Percentiles rank a stretch among this genome's conserved stretches.
Evolutionary conservation across 2,888 invertebrate species (phyloP).

Genomic region (Diaprepes abbreviatus): DNA sequence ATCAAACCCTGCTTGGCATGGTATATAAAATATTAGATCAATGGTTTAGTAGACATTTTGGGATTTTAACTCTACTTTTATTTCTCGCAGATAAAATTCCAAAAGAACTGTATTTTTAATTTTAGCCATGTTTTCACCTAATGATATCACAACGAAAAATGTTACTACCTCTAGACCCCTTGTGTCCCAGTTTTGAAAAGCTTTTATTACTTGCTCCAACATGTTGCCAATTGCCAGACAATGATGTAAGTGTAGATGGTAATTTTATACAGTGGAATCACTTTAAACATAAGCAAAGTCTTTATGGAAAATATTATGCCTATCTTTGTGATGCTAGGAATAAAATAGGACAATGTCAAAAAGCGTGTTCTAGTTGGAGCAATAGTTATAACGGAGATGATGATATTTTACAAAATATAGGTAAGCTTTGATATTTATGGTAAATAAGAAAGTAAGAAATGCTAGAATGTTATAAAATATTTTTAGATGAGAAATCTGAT

Average conservation of each 20-base stretch:
- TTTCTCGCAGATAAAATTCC: too few species aligned
- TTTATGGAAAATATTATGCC: slow-evolving; percentile 86
- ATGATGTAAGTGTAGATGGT: slow-evolving; percentile 56
- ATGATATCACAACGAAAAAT: slow-evolving; percentile 77
- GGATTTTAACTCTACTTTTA: too few species aligned
- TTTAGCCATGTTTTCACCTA: slow-evolving; percentile 59
- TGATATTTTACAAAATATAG: slow-evolving; percentile 52
- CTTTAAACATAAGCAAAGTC: slow-evolving; percentile 73
- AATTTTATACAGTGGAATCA: slow-evolving; percentile 69
- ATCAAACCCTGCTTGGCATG: too few species aligned
- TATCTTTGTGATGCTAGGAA: slow-evolving; percentile 89
- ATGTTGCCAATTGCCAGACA: slow-evolving; percentile 69
- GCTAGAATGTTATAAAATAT: not conserved
- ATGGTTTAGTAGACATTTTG: too few species aligned
- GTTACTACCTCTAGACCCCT: slow-evolving; percentile 79
- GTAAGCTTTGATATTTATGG: slow-evolving; percentile 31
- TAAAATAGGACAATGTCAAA: slow-evolving; percentile 80
- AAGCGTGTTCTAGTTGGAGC: slow-evolving; percentile 84
- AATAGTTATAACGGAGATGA: slow-evolving; percentile 81
- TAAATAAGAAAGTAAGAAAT: not conserved
- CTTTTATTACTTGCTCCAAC: slow-evolving; percentile 81
- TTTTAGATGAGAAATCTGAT: slow-evolving; percentile 63
- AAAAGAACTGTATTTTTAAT: slow-evolving; percentile 4
- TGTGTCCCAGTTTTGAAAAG: slow-evolving; percentile 81
- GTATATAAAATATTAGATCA: too few species aligned